These are phyloP conservation scores for Paradoxurus hermaphroditus DNA, from an alignment of 2,113 vertebrate genomes.

Conservation along the genomic window DNA sequence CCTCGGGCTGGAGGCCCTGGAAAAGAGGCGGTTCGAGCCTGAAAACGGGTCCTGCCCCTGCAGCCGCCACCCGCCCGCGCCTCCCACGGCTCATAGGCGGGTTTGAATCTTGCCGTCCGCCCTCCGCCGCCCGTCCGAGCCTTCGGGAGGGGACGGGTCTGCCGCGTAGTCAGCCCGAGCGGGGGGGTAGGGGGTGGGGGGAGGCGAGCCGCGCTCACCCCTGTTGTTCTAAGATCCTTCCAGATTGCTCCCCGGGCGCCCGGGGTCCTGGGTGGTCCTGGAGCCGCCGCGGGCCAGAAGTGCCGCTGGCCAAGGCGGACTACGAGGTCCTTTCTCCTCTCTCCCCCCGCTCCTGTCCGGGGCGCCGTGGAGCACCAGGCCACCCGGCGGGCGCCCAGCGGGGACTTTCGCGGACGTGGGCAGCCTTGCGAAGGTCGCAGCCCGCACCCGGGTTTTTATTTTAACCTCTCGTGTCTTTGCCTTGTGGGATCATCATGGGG, in stretches of 20 bases:
- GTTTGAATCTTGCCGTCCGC: neutral
- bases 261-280: conserved; percentile 66
- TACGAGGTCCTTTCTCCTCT: neutral
- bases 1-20: neutral
- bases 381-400: conserved; percentile 31
- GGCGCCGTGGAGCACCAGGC: neutral
- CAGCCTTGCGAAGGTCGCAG: neutral
- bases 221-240: conserved; percentile 30
- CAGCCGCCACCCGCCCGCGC: neutral
- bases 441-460: neutral
- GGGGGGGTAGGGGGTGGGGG: neutral
- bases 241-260: conserved; percentile 10
- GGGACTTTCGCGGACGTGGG: neutral
- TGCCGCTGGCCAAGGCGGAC: neutral
- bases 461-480: neutral
- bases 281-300: neutral
- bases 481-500: neutral
- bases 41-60: neutral
- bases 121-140: fast-evolving
- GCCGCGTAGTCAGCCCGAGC: neutral
- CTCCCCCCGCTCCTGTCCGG: neutral
- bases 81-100: conserved; percentile 4
- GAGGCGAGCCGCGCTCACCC: neutral
- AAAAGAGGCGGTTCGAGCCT: neutral
- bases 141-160: neutral